phyloP scores from a whole-genome alignment of 1,140 invertebrate species.

The Bombus superbus region DNA sequence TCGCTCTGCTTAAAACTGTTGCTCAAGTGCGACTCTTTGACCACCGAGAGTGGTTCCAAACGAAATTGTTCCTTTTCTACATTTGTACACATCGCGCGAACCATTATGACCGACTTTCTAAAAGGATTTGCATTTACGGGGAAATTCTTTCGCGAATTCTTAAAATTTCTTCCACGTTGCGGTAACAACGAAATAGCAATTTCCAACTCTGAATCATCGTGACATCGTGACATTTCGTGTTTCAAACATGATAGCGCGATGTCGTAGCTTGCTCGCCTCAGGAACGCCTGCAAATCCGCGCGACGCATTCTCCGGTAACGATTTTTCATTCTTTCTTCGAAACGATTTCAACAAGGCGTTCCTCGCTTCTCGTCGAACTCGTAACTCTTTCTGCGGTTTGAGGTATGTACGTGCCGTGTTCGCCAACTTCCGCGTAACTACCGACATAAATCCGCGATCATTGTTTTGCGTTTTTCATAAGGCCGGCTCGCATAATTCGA shows the following conservation, averaged over 20 bases:
- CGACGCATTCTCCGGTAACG: constrained; percentile 1
- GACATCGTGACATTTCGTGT: too few species aligned
- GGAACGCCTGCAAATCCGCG: neutral
- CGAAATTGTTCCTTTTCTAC: too few species aligned
- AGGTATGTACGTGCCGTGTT: constrained; percentile 43
- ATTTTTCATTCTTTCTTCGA: constrained; percentile 25
- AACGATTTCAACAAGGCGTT: constrained; percentile 28
- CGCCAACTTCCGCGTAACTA: constrained; percentile 31
- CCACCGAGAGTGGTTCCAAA: too few species aligned
- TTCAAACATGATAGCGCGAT: neutral
- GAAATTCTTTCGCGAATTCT: neutral
- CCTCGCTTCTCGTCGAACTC: constrained; percentile 40
- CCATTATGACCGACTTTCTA: too few species aligned
- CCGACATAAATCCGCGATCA: constrained; percentile 29
- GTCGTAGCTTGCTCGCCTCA: neutral
- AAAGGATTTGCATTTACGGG: neutral
- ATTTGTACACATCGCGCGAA: too few species aligned
- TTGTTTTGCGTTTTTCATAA: constrained; percentile 22
- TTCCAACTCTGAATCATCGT: neutral
- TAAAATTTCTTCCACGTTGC: neutral
- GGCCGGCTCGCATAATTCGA: neutral
- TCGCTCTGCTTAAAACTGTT: too few species aligned
- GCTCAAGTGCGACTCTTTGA: too few species aligned
- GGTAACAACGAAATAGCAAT: neutral
- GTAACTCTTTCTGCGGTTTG: constrained; percentile 50